phyloP scores from a whole-genome alignment of 1,140 invertebrate genomes.

The Polypedilum pembai region DNA sequence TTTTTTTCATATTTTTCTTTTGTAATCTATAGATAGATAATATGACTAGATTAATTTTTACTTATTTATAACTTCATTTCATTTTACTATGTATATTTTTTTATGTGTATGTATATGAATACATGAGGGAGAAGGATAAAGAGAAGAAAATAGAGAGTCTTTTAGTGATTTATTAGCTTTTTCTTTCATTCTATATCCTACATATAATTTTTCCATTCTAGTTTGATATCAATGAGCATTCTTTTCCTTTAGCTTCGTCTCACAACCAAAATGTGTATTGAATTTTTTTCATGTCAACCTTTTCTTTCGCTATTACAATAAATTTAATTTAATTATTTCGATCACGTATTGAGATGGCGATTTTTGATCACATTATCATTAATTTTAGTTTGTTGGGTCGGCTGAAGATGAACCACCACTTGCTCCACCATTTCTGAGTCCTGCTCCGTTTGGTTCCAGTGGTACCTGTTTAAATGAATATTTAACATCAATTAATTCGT shows the following conservation, averaged over 20 bases:
- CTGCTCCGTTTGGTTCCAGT: constrained; percentile 59
- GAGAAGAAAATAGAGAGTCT: neutral
- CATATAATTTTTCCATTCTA: neutral
- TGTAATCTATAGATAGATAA: neutral
- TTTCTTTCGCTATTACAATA: no score
- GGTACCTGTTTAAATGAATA: constrained; percentile 47
- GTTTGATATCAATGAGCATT: neutral
- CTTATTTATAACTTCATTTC: no score
- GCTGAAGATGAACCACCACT: neutral
- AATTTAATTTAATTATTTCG: neutral
- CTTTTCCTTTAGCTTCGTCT: neutral
- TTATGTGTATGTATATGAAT: neutral
- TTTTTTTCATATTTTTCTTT: neutral
- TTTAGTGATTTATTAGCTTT: constrained; percentile 19
- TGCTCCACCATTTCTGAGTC: constrained; percentile 56
- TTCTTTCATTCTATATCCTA: neutral
- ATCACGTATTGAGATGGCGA: neutral
- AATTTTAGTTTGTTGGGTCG: neutral
- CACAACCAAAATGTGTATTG: neutral
- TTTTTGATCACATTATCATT: neutral
- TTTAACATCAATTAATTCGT: neutral
- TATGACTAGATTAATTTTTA: neutral
- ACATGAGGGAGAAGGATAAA: neutral
- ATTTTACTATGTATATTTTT: no score
- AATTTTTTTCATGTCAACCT: no score